Percentiles rank a stretch among this genome's conserved stretches.
Conservation (phyloP, 2,113 vertebrate genomes). For the Crotophaga sulcirostris region DNA sequence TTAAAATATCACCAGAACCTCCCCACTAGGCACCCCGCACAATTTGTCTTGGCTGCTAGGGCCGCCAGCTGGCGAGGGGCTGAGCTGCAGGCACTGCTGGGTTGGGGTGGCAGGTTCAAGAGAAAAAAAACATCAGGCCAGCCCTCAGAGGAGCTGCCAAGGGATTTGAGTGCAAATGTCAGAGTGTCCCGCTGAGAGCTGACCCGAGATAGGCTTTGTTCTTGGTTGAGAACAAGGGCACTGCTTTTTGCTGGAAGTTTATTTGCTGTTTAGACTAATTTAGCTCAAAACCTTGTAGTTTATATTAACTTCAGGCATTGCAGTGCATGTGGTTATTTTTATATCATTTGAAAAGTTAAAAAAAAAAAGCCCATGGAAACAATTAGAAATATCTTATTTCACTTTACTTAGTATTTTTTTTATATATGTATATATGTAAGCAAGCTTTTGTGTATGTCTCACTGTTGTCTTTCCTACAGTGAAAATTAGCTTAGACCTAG, state of each 20-base stretch:
- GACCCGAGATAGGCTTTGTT: constrained; percentile 4
- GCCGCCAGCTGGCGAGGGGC: neutral
- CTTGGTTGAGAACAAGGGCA: neutral
- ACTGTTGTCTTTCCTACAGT: constrained; percentile 61
- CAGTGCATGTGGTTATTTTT: constrained; percentile 21
- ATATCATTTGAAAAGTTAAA: neutral
- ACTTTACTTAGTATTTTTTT: neutral
- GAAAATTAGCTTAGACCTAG: constrained; percentile 42
- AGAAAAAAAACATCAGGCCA: neutral
- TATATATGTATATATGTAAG: neutral
- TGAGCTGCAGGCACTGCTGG: neutral
- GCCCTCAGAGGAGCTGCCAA: neutral
- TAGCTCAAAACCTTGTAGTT: neutral
- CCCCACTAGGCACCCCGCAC: neutral
- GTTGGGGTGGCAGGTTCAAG: neutral
- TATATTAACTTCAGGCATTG: neutral
- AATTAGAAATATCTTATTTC: constrained; percentile 16
- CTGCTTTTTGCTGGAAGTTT: constrained; percentile 21
- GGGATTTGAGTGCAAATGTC: constrained; percentile 18
- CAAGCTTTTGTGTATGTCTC: neutral
- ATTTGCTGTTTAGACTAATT: constrained; percentile 18
- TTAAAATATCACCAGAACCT: neutral
- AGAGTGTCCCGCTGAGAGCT: neutral
- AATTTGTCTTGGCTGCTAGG: neutral
- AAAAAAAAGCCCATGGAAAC: neutral